These are phyloP conservation scores for Zalophus californianus DNA, from an alignment of 2,797 vertebrate species.

Conservation along the genomic window DNA sequence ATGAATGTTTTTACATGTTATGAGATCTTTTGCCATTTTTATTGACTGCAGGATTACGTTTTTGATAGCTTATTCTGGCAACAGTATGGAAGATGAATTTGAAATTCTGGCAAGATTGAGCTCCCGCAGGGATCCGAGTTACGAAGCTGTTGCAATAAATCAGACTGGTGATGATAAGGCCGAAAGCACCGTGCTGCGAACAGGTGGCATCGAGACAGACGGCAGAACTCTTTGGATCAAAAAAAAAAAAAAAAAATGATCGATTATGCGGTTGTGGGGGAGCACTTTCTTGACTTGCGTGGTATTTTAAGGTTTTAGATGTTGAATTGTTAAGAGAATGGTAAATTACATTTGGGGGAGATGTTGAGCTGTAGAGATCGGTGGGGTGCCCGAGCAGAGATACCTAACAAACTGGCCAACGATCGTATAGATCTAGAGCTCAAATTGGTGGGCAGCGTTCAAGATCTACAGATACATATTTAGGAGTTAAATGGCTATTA, in stretches of 20 bases:
- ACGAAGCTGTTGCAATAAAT: background rate
- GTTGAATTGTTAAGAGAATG: background rate
- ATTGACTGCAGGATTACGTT: constrained; percentile 56
- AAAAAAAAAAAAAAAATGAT: background rate
- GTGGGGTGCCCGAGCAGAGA: background rate
- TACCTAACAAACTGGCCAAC: background rate
- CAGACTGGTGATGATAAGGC: background rate
- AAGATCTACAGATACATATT: background rate
- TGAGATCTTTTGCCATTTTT: constrained; percentile 62
- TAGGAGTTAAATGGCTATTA: background rate
- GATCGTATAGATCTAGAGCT: background rate
- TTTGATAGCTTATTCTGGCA: constrained; percentile 59
- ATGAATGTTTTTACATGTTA: background rate
- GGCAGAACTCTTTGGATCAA: background rate
- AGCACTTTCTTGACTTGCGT: background rate
- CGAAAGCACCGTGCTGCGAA: background rate
- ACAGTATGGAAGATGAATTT: constrained; percentile 26
- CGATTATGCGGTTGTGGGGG: background rate
- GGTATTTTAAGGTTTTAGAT: background rate
- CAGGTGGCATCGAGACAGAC: background rate
- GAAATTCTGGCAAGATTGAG: constrained; percentile 34
- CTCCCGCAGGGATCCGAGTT: background rate
- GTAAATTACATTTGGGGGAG: background rate
- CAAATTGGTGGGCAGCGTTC: background rate
- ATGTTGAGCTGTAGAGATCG: background rate